A percentile compares a stretch with the other conserved stretches of the same genome.
These are phyloP conservation scores for Rhodophaea formosa DNA, from an alignment of 2,888 invertebrate species.

Conservation along the genomic window DNA sequence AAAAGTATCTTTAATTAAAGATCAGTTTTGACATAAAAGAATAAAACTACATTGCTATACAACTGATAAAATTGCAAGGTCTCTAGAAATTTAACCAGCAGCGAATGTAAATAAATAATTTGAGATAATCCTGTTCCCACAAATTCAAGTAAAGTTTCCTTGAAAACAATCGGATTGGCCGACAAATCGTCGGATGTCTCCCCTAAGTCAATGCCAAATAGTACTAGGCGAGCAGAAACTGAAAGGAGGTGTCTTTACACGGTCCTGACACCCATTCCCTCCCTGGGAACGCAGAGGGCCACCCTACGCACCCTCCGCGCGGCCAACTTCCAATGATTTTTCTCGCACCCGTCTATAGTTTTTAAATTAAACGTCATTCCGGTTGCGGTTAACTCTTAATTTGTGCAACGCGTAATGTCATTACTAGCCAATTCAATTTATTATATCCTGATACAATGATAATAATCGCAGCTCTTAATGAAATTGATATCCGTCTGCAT, in stretches of 20 bases:
- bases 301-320: conserved; percentile 48
- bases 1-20: too few species aligned
- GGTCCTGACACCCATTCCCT: conserved; percentile 26
- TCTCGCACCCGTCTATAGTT: conserved; percentile 68
- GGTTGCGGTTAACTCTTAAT: conserved; percentile 76
- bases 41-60: too few species aligned
- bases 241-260: conserved; percentile 52
- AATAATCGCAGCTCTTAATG: conserved; percentile 69
- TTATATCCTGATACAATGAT: conserved; percentile 68
- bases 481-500: conserved; percentile 66
- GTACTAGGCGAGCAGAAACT: conserved; percentile 63
- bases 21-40: too few species aligned
- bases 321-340: conserved; percentile 58
- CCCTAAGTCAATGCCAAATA: conserved; percentile 79
- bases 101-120: not conserved
- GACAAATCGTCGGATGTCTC: conserved; percentile 54
- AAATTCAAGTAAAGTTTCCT: not conserved
- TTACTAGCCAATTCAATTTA: conserved; percentile 75
- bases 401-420: conserved; percentile 70
- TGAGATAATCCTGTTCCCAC: not conserved
- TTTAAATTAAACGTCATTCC: conserved; percentile 78
- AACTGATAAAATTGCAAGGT: too few species aligned
- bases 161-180: conserved; percentile 33
- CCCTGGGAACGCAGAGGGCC: conserved; percentile 31
- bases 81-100: too few species aligned